Percentiles rank a stretch among this genome's conserved stretches.
phyloP scores from a whole-genome alignment of 35 echinoderm and acorn worm species.

The Stichopus chloronotus region DNA sequence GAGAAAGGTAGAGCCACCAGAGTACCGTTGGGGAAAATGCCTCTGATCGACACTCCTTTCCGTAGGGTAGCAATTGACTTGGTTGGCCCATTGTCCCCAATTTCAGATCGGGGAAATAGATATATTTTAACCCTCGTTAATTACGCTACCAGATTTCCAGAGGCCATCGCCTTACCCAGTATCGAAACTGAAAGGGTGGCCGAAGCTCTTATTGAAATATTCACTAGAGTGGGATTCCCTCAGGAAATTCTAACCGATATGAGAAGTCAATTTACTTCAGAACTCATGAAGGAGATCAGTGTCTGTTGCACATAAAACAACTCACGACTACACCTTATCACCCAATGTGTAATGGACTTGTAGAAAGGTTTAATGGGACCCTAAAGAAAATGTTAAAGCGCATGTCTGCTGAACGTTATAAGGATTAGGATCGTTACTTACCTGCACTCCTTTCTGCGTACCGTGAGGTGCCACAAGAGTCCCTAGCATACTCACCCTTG shows the following conservation, averaged over 20 bases:
- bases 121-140: slow-evolving; percentile 30
- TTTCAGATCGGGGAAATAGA: slow-evolving; percentile 6
- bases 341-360: too few species aligned
- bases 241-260: slow-evolving; percentile 70
- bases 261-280: slow-evolving; percentile 69
- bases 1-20: neutral
- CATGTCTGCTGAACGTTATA: slow-evolving; percentile 63
- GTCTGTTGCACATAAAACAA: slow-evolving; percentile 55
- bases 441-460: slow-evolving; percentile 59
- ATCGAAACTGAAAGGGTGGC: too few species aligned
- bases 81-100: slow-evolving; percentile 26
- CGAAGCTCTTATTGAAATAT: slow-evolving; percentile 60
- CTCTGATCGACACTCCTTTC: slow-evolving; percentile 29
- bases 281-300: slow-evolving; percentile 66
- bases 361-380: slow-evolving; percentile 62
- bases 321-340: slow-evolving; percentile 62
- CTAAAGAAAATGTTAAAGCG: slow-evolving; percentile 66
- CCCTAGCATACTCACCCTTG: slow-evolving; percentile 68
- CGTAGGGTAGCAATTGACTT: slow-evolving; percentile 20
- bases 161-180: slow-evolving; percentile 9
- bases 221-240: slow-evolving; percentile 67
- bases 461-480: slow-evolving; percentile 63
- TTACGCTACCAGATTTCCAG: slow-evolving; percentile 31
- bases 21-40: slow-evolving; percentile 42
- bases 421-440: slow-evolving; percentile 71